Evolutionary conservation across 2,888 invertebrate genomes (phyloP).

Genomic region (Myopa tessellatipennis): DNA sequence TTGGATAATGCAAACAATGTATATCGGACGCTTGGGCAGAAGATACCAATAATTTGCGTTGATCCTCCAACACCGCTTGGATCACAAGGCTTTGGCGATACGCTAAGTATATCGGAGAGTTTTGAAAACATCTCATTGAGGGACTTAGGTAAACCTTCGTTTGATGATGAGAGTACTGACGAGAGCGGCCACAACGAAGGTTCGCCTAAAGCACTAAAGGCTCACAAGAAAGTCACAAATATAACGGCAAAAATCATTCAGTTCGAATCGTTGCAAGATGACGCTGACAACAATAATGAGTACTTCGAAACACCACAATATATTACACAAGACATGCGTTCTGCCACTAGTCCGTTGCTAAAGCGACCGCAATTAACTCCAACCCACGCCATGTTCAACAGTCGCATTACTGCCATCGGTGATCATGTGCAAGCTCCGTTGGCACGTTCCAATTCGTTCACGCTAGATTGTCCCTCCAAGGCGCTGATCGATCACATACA

Average conservation of each 20-base stretch:
- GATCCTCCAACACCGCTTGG: constrained; percentile 61
- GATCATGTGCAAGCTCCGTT: constrained; percentile 61
- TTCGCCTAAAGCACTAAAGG: constrained; percentile 39
- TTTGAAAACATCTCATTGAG: constrained; percentile 26
- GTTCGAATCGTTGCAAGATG: constrained; percentile 32
- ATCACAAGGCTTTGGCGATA: constrained; percentile 42
- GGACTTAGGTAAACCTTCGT: background rate
- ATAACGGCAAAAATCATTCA: constrained; percentile 45
- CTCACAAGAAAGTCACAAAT: constrained; percentile 40
- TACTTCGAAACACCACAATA: constrained; percentile 18
- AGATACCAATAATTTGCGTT: constrained; percentile 59
- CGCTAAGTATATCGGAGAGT: constrained; percentile 24
- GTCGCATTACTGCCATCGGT: background rate
- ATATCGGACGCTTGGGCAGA: constrained; percentile 6
- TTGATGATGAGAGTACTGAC: constrained; percentile 46
- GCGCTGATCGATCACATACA: constrained; percentile 70
- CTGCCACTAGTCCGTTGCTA: constrained; percentile 60
- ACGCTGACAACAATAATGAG: background rate
- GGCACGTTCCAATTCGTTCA: constrained; percentile 82
- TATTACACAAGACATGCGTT: constrained; percentile 53
- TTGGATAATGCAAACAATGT: constrained; percentile 29
- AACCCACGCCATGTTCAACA: background rate
- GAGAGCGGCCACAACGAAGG: constrained; percentile 43
- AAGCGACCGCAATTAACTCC: constrained; percentile 34
- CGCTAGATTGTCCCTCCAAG: constrained; percentile 81